Percentiles rank a stretch among this genome's conserved stretches.
Evolutionary conservation across 2,888 invertebrate species (phyloP).

Genomic region (Pherbina coryleti): DNA sequence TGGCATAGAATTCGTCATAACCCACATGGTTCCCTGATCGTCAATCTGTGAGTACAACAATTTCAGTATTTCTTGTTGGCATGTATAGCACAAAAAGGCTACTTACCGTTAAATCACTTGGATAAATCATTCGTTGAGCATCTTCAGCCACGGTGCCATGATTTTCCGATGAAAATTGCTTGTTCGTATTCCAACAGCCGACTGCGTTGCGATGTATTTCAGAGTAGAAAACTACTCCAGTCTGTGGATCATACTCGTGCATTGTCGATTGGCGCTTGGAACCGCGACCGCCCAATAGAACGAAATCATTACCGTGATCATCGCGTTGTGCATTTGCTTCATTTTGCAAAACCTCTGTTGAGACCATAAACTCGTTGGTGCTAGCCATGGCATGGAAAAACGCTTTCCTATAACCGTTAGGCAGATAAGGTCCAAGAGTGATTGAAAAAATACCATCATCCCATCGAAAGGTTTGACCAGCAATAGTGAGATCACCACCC

Average conservation of each 20-base stretch:
- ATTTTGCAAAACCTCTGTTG: conserved; percentile 75
- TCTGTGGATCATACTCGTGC: conserved; percentile 75
- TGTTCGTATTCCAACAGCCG: conserved; percentile 80
- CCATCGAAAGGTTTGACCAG: conserved; percentile 82
- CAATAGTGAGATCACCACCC: conserved; percentile 76
- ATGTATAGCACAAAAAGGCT: not conserved
- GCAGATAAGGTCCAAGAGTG: conserved; percentile 72
- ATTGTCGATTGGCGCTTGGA: conserved; percentile 77
- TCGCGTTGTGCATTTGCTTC: conserved; percentile 71
- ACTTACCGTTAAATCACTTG: conserved; percentile 74
- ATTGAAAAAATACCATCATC: conserved; percentile 84
- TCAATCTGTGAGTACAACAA: conserved; percentile 70
- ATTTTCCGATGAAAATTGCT: conserved; percentile 70
- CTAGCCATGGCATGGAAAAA: conserved; percentile 85
- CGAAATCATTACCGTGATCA: conserved; percentile 73
- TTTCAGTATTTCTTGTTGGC: not conserved
- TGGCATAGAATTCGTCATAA: conserved; percentile 78
- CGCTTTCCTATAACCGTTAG: conserved; percentile 74
- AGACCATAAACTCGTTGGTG: conserved; percentile 78
- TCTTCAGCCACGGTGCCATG: conserved; percentile 75
- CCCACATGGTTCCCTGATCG: conserved; percentile 76
- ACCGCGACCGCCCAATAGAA: conserved; percentile 77
- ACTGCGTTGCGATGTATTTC: conserved; percentile 79
- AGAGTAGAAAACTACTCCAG: conserved; percentile 78
- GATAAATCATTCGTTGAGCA: conserved; percentile 77